Evolutionary conservation across 53 echinoderm and acorn worm genomes (phyloP).

Genomic region (Arbacia lixula): DNA sequence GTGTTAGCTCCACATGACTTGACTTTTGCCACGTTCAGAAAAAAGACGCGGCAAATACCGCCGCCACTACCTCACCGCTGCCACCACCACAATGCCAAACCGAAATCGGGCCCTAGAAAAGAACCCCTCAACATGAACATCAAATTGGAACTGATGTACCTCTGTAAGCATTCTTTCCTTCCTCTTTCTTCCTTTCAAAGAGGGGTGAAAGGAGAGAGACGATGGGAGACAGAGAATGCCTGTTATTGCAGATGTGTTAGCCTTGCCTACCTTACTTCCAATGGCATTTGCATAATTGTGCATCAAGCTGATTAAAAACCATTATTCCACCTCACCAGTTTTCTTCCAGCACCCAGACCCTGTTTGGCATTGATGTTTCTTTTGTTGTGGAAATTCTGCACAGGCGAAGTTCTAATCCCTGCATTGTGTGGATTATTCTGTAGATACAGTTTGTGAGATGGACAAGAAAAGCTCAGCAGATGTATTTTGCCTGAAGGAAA

Average conservation of each 20-base stretch:
- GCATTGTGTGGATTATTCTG: constrained; percentile 30
- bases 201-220: constrained; percentile 6
- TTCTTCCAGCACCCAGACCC: not conserved
- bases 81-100: no score
- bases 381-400: constrained; percentile 9
- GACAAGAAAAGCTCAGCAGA: no score
- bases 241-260: constrained; percentile 33
- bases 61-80: no score
- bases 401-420: constrained; percentile 12
- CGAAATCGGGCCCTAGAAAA: constrained; percentile 8
- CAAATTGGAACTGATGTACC: no score
- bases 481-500: no score
- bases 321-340: constrained; percentile 19
- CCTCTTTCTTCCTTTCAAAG: not conserved
- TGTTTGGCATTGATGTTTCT: constrained; percentile 3
- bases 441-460: no score
- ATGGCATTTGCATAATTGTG: constrained; percentile 44
- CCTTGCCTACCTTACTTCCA: constrained; percentile 14
- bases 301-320: constrained; percentile 9
- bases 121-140: not conserved
- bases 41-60: not conserved
- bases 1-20: not conserved
- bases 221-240: not conserved
- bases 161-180: constrained; percentile 16
- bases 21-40: constrained; percentile 16